phyloP scores from a whole-genome alignment of 37 sponge, comb jelly and placozoan genomes.

The Tethya wilhelma region DNA sequence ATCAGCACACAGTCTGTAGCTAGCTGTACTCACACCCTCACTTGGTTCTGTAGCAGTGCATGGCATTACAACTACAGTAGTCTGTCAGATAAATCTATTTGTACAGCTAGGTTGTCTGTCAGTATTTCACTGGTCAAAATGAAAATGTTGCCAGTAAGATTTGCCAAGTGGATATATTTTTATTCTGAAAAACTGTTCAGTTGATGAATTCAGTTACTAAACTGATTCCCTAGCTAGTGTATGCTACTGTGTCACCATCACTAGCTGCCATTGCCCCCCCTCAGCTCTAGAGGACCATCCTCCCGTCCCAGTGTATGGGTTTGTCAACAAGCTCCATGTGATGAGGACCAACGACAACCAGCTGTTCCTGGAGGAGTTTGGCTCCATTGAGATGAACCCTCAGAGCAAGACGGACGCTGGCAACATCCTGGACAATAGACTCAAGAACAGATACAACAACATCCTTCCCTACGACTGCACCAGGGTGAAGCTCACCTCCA shows the following conservation, averaged over 20 bases:
- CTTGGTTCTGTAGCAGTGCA: too few species aligned
- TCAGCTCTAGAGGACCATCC: conserved; percentile 70
- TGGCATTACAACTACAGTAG: too few species aligned
- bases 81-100: too few species aligned
- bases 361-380: conserved; percentile 87
- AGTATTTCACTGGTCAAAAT: not conserved
- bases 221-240: not conserved
- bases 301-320: conserved; percentile 51
- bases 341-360: conserved; percentile 79
- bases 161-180: too few species aligned
- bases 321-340: conserved; percentile 50
- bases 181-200: not conserved
- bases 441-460: conserved; percentile 85
- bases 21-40: too few species aligned
- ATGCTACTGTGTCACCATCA: not conserved
- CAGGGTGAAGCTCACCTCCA: conserved; percentile 62
- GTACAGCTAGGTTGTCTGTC: not conserved
- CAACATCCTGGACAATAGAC: conserved; percentile 20
- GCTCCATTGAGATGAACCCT: conserved; percentile 43
- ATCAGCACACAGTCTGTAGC: too few species aligned
- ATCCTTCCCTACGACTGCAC: conserved; percentile 81
- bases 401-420: conserved; percentile 25
- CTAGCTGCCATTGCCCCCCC: not conserved
- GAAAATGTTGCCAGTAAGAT: too few species aligned
- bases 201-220: not conserved